These are phyloP conservation scores for Lepus americanus DNA, from an alignment of 2,113 vertebrate species.

Conservation along the genomic window DNA sequence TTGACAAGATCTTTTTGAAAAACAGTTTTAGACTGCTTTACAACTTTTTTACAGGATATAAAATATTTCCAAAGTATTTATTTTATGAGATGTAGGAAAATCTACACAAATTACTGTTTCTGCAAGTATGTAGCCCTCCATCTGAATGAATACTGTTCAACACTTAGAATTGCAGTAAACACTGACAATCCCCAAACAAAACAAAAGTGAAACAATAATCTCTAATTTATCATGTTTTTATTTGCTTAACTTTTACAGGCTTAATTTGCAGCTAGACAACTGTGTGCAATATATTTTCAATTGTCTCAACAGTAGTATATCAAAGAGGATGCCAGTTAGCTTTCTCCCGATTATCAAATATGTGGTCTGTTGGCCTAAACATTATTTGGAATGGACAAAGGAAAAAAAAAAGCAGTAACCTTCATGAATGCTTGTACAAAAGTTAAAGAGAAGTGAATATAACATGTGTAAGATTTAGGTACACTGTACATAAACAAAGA, in stretches of 20 bases:
- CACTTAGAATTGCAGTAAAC: not conserved
- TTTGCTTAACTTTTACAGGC: not conserved
- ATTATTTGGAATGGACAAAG: not conserved
- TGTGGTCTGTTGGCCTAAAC: not conserved
- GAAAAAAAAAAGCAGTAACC: not conserved
- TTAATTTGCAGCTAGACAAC: not conserved
- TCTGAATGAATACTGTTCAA: not conserved
- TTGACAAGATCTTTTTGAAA: not conserved
- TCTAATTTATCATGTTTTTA: not conserved
- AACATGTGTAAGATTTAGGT: not conserved
- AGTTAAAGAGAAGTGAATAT: not conserved
- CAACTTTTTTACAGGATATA: not conserved
- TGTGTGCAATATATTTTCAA: not conserved
- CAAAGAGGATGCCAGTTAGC: not conserved
- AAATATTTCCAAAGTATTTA: conserved; percentile 11
- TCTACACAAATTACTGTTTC: not conserved
- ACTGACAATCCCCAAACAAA: not conserved
- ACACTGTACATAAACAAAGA: not conserved
- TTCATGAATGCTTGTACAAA: not conserved
- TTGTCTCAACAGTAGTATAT: not conserved
- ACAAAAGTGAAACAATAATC: not conserved
- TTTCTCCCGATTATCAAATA: conserved; percentile 37
- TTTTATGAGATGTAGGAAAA: not conserved
- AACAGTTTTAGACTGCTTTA: not conserved
- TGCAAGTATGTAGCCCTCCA: not conserved